phyloP scores from a whole-genome alignment of 2,797 vertebrate species.

The Sardinella longiceps region DNA sequence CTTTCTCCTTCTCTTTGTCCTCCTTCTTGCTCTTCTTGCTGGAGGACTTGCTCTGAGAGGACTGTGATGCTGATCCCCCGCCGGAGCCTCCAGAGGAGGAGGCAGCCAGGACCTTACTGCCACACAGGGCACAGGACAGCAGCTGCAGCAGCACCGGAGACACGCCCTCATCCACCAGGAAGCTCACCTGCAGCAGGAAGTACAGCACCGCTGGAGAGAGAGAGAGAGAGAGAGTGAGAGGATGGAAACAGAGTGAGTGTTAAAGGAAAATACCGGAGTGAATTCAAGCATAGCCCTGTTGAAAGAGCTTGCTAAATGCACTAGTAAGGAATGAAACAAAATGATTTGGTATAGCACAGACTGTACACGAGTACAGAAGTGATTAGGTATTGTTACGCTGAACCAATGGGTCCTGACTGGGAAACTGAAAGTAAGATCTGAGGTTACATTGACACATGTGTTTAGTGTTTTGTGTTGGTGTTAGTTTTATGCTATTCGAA shows the following conservation, averaged over 20 bases:
- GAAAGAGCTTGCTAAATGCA: too few species aligned
- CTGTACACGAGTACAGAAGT: too few species aligned
- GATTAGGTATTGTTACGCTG: too few species aligned
- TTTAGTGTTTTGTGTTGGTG: too few species aligned
- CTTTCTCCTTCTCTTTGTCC: slow-evolving; percentile 96
- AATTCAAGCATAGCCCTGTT: too few species aligned
- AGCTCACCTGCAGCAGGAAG: slow-evolving; percentile 98
- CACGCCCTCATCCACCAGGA: slow-evolving; percentile 96
- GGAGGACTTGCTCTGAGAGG: slow-evolving; percentile 92
- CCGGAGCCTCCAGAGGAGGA: slow-evolving; percentile 78
- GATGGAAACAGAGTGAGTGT: background rate
- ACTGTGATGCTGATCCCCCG: slow-evolving; percentile 80
- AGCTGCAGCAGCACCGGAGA: slow-evolving; percentile 94
- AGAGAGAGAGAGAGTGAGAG: background rate
- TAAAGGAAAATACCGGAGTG: too few species aligned
- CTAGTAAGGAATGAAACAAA: too few species aligned
- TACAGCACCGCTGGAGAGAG: slow-evolving; percentile 87
- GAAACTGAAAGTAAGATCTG: too few species aligned
- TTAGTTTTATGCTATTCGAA: too few species aligned
- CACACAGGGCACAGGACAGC: slow-evolving; percentile 95
- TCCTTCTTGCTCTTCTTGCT: slow-evolving; percentile 99
- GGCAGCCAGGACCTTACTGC: slow-evolving; percentile 91
- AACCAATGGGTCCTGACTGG: too few species aligned
- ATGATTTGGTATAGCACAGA: too few species aligned
- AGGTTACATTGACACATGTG: too few species aligned